A percentile compares a stretch with the other conserved stretches of the same genome.
phyloP scores from a whole-genome alignment of 2,113 vertebrate genomes.

The Coturnix japonica region DNA sequence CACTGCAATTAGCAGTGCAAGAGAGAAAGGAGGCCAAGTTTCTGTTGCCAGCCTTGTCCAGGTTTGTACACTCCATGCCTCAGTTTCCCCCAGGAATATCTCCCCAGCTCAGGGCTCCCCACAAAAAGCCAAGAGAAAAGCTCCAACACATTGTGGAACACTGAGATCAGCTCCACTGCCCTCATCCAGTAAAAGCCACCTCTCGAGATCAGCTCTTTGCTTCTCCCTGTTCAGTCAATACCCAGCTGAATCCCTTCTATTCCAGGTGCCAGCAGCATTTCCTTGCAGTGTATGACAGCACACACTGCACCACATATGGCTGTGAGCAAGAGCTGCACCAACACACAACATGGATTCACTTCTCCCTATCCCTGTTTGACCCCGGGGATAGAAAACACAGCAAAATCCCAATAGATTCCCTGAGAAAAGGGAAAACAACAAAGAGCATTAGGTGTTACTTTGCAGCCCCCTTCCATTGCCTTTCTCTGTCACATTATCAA shows the following conservation, averaged over 20 bases:
- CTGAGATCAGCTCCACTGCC: background rate
- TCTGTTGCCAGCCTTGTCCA: background rate
- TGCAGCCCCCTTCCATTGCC: background rate
- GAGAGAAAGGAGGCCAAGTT: background rate
- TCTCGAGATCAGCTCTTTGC: conserved; percentile 16
- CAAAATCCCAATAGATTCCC: background rate
- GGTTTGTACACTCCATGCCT: background rate
- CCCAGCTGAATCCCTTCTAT: conserved; percentile 54
- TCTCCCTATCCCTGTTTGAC: conserved; percentile 47
- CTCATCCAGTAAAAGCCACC: background rate
- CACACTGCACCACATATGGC: conserved; percentile 16
- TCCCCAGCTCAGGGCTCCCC: background rate
- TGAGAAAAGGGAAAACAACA: background rate
- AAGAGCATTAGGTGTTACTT: background rate
- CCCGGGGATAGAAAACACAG: fast-evolving
- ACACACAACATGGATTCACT: conserved; percentile 37
- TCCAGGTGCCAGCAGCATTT: conserved; percentile 19
- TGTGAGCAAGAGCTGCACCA: conserved; percentile 44
- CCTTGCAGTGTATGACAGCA: conserved; percentile 44
- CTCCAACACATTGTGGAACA: background rate
- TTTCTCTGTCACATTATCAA: conserved; percentile 13
- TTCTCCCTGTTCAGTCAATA: conserved; percentile 55
- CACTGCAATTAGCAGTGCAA: background rate
- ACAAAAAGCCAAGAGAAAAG: background rate
- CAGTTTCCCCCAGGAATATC: background rate